Conservation (phyloP, 2,113 vertebrate species). For the Castor canadensis region DNA sequence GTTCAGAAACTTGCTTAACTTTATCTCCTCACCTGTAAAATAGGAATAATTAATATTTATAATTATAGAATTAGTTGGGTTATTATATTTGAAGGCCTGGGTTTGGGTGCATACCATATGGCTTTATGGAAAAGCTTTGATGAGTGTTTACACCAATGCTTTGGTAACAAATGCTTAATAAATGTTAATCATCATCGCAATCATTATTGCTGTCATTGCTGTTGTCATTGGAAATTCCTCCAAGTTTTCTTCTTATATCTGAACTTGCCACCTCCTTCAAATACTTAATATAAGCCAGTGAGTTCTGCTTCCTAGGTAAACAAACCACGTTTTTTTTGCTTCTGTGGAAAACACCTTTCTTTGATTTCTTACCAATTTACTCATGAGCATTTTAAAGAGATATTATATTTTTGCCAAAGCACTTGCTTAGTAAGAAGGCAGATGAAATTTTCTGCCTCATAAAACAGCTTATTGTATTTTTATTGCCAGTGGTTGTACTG, state of each 20-base stretch:
- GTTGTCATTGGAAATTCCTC: background rate
- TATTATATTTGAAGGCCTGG: background rate
- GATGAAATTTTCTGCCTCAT: background rate
- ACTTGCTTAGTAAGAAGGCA: slow-evolving; percentile 19
- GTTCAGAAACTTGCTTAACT: background rate
- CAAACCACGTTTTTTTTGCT: background rate
- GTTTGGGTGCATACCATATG: background rate
- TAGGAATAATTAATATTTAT: too few species aligned
- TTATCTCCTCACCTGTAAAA: too few species aligned
- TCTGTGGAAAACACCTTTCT: slow-evolving; percentile 35
- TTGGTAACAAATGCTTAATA: background rate
- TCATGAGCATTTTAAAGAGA: slow-evolving; percentile 1
- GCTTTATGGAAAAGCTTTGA: background rate
- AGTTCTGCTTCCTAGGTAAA: slow-evolving; percentile 6
- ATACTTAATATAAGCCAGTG: background rate
- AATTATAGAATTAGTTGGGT: too few species aligned
- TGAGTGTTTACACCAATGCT: background rate
- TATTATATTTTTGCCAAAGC: background rate
- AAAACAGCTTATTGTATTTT: background rate
- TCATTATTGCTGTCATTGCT: background rate
- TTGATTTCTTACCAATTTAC: background rate
- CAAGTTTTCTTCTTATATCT: background rate
- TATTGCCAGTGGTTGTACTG: background rate
- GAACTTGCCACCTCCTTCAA: background rate
- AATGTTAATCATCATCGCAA: background rate